phyloP scores from a whole-genome alignment of 2,113 vertebrate species.

The Rutilus rutilus region DNA sequence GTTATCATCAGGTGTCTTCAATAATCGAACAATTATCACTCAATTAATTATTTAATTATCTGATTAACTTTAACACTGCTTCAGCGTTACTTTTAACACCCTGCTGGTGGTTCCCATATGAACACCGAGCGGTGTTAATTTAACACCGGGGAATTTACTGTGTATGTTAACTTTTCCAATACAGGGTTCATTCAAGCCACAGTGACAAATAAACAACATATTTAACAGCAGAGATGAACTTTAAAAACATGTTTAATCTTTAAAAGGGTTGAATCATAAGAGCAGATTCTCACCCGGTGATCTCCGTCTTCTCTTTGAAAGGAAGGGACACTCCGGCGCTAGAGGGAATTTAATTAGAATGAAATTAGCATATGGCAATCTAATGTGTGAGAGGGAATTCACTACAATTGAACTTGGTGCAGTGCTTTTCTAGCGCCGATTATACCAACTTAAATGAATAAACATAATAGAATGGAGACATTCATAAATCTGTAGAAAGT shows the following conservation, averaged over 20 bases:
- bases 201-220: neutral
- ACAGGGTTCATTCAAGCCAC: neutral
- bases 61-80: no score
- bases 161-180: no score
- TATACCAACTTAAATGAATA: no score
- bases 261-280: neutral
- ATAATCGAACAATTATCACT: no score
- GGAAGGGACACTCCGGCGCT: conserved; percentile 61
- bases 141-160: no score
- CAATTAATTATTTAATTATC: no score
- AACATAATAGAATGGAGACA: no score
- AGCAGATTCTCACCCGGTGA: no score
- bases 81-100: no score
- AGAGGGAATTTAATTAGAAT: neutral
- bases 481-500: neutral
- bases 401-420: neutral
- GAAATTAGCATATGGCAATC: neutral
- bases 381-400: neutral
- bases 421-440: neutral
- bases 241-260: neutral
- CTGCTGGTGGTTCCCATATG: no score
- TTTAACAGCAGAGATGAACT: no score
- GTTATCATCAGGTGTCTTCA: no score
- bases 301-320: neutral
- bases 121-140: neutral